phyloP scores from a whole-genome alignment of 2,113 vertebrate species.

The Serinus canaria region DNA sequence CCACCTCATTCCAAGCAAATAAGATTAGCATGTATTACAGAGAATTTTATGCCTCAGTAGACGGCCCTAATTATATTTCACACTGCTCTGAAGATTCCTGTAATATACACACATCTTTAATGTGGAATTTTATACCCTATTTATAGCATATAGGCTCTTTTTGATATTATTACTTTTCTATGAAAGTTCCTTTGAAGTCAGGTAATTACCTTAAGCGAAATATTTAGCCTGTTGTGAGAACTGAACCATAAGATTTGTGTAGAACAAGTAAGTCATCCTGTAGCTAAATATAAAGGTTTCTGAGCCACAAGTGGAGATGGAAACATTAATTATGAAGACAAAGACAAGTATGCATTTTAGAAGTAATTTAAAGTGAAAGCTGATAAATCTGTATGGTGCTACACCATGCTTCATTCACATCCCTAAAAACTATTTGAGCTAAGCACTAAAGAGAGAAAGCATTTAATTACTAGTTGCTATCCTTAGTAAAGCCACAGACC shows the following conservation, averaged over 20 bases:
- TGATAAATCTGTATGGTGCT: neutral
- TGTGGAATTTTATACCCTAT: conserved; percentile 66
- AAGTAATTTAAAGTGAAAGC: neutral
- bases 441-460: neutral
- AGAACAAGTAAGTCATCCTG: conserved; percentile 37
- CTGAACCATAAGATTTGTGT: conserved; percentile 10
- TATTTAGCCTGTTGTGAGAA: conserved; percentile 60
- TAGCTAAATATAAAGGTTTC: conserved; percentile 14
- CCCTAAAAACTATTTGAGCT: neutral
- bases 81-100: conserved; percentile 48
- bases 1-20: conserved; percentile 55
- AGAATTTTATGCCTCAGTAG: conserved; percentile 57
- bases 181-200: conserved; percentile 56
- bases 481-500: neutral
- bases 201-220: conserved; percentile 59
- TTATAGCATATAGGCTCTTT: conserved; percentile 59
- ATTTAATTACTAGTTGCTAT: neutral
- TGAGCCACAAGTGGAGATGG: neutral
- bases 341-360: neutral
- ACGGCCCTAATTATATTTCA: conserved; percentile 65
- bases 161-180: conserved; percentile 64
- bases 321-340: conserved; percentile 25
- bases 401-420: neutral
- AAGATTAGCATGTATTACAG: conserved; percentile 47
- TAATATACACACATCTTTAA: conserved; percentile 63